Evolutionary conservation across 2,113 vertebrate genomes (phyloP).

Genomic region (Theropithecus gelada): DNA sequence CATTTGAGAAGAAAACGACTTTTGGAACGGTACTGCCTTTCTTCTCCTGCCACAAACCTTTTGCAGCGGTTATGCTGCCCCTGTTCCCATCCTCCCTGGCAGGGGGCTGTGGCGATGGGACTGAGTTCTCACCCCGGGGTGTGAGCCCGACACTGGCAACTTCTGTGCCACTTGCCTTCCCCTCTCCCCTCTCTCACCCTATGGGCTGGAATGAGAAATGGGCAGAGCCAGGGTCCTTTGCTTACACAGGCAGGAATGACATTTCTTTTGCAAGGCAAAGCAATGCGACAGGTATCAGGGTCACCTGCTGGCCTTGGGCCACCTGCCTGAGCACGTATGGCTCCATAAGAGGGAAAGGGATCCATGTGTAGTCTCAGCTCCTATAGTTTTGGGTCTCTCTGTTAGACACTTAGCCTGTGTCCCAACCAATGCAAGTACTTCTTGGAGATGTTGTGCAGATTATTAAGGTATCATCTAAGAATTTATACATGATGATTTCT

Average conservation of each 20-base stretch:
- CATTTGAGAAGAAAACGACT: background rate
- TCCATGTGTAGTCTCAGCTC: background rate
- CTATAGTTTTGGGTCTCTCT: background rate
- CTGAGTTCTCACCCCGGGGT: background rate
- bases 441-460: background rate
- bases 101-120: background rate
- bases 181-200: background rate
- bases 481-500: background rate
- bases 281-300: background rate
- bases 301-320: background rate
- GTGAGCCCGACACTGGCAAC: too few relatives aligned
- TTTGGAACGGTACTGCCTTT: background rate
- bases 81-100: background rate
- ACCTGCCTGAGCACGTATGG: background rate
- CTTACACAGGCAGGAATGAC: background rate
- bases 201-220: background rate
- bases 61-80: background rate
- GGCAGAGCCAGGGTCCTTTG: background rate
- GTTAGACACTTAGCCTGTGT: background rate
- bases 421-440: background rate
- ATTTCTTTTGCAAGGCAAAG: accelerated
- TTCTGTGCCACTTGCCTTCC: background rate
- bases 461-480: background rate
- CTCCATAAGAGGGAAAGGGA: background rate
- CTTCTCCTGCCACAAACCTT: background rate